A percentile compares a stretch with the other conserved stretches of the same genome.
Conservation (phyloP, 2,888 invertebrate genomes). For the Buathra laborator region DNA sequence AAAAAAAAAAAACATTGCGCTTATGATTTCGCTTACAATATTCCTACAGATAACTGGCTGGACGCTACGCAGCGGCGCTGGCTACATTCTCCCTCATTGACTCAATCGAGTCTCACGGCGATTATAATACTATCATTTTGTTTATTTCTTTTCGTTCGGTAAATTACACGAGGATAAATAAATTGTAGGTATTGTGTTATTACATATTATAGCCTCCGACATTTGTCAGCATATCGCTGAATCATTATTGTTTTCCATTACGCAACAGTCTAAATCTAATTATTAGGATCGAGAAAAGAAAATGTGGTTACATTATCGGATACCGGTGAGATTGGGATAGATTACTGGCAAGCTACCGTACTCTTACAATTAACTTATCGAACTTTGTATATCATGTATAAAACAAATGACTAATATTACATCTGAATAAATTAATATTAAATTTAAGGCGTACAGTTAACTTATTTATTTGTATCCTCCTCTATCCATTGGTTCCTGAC, state of each 20-base stretch:
- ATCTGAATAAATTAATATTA: conserved; percentile 56
- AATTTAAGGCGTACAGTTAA: conserved; percentile 56
- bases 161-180: conserved; percentile 48
- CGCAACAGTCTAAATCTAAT: not conserved
- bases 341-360: conserved; percentile 80
- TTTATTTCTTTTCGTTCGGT: conserved; percentile 19
- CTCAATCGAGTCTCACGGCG: not conserved
- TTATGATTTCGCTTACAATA: conserved; percentile 64
- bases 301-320: conserved; percentile 20
- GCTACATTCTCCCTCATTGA: conserved; percentile 66
- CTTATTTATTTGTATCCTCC: conserved; percentile 30
- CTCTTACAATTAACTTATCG: conserved; percentile 58
- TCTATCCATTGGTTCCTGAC: conserved; percentile 35
- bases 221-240: conserved; percentile 29
- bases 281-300: conserved; percentile 11
- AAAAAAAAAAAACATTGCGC: conserved; percentile 37
- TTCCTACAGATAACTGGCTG: conserved; percentile 56
- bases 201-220: conserved; percentile 47
- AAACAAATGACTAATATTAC: conserved; percentile 52
- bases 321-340: conserved; percentile 45
- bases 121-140: conserved; percentile 56
- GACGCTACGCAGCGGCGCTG: conserved; percentile 44
- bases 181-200: conserved; percentile 27
- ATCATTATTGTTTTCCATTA: conserved; percentile 3
- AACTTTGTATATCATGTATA: conserved; percentile 30